These are phyloP conservation scores for Mesembrinibis cayennensis DNA, from an alignment of 2,113 vertebrate species.

Conservation along the genomic window DNA sequence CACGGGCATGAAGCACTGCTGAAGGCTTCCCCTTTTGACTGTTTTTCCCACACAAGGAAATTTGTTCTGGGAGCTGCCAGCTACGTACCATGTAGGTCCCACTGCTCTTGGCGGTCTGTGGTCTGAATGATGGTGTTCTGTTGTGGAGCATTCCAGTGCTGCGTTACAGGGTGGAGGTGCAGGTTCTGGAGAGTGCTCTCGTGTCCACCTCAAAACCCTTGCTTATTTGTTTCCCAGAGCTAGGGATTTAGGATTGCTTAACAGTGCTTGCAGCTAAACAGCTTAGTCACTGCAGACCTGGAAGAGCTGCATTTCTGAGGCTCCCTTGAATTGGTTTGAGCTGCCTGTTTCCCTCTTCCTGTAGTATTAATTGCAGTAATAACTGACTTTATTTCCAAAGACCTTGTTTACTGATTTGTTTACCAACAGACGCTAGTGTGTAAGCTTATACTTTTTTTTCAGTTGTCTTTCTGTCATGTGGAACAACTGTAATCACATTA, in stretches of 20 bases:
- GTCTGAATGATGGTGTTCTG: accelerated
- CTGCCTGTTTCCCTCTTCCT: neutral
- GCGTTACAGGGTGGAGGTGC: neutral
- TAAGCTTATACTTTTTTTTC: neutral
- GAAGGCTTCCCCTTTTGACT: neutral
- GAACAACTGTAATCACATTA: neutral
- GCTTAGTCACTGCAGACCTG: constrained; percentile 51
- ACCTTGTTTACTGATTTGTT: neutral
- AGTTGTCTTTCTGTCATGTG: neutral
- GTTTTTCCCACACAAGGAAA: accelerated
- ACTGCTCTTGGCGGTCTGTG: neutral
- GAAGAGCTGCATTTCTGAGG: constrained; percentile 38
- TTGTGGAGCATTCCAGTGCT: neutral
- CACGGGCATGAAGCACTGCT: accelerated
- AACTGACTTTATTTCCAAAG: neutral
- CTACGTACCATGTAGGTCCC: accelerated
- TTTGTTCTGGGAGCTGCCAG: neutral
- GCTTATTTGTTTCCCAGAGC: neutral
- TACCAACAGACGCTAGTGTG: neutral
- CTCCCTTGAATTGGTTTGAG: neutral
- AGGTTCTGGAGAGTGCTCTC: neutral
- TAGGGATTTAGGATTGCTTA: constrained; percentile 20
- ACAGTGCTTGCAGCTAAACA: neutral
- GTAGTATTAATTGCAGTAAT: neutral
- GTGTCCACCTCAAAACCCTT: neutral